phyloP scores from a whole-genome alignment of 2,888 invertebrate genomes.

The Chromoteleia sp. region DNA sequence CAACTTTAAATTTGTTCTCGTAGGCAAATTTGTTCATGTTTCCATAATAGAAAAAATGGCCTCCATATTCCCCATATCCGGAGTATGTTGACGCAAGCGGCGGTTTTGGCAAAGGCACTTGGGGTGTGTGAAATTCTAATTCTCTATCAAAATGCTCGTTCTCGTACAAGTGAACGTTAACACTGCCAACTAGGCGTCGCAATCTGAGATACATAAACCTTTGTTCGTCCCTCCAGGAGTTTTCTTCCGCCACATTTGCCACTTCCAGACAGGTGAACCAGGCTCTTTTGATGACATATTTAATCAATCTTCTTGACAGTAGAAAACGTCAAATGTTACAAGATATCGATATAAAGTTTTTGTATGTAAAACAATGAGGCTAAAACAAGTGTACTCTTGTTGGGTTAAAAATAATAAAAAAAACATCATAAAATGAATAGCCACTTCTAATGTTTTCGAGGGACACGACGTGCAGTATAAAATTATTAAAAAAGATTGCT shows the following conservation, averaged over 20 bases:
- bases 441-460: too few relatives aligned
- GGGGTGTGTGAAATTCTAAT: slow-evolving; percentile 67
- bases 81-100: slow-evolving; percentile 80
- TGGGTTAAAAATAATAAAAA: too few relatives aligned
- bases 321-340: too few relatives aligned
- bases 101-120: slow-evolving; percentile 68
- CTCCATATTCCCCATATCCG: slow-evolving; percentile 82
- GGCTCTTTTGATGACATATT: slow-evolving; percentile 79
- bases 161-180: slow-evolving; percentile 80
- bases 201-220: slow-evolving; percentile 82
- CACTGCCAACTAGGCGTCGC: slow-evolving; percentile 80
- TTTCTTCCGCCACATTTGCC: slow-evolving; percentile 74
- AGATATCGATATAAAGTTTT: too few relatives aligned
- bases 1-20: slow-evolving; percentile 76
- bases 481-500: too few relatives aligned
- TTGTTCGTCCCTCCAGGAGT: slow-evolving; percentile 81
- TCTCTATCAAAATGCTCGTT: slow-evolving; percentile 78
- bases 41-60: slow-evolving; percentile 81
- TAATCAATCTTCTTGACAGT: too few relatives aligned
- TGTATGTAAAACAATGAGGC: too few relatives aligned
- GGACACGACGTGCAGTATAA: too few relatives aligned
- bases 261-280: slow-evolving; percentile 82
- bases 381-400: too few relatives aligned
- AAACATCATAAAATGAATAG: too few relatives aligned
- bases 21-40: slow-evolving; percentile 83